Evolutionary conservation across 2,113 vertebrate species (phyloP), one percentile per base, ranked within the genome.

Genomic region (Burhinus bistriatus): DNA sequence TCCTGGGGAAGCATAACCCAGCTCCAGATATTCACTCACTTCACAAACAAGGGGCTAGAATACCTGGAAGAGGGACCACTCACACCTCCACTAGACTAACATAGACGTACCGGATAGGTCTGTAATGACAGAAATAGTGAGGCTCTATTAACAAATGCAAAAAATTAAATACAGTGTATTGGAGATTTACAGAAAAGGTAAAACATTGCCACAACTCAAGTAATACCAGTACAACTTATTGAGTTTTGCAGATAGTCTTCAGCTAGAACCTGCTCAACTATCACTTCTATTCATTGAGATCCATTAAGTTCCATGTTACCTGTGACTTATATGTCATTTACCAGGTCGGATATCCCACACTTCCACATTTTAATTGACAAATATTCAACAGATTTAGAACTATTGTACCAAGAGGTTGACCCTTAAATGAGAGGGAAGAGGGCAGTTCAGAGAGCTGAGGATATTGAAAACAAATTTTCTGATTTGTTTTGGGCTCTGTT

Each of bases 1-100:
- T 15, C n/a, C 16, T 59, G 14, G 10, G 55, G 34, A 69, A 83
- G 15, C 7, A 82, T 6, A 66, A 32, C 12, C 9, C 32, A 38
- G 3, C 5, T 81, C 49, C 54, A 72, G 51, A 54, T 36, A 65
- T 11, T 54, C 26, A 10, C 22, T 57, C 6, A 8, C 11, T 55
- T 85, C 26, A 45, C 3, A 12, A 9, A 26, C 34, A 44, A 79
- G 9, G 21, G 0, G 0, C 3, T 51, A 34, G 23, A 59, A n/a
- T 19, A 52, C 3, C 23, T 26, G 14, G 17, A 73, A 77, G 6
- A 64, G 5, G 2, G 19, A 1, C 6, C 15, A 79, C 10, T 40
- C 21, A 84, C 21, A 62, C 9, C 15, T 55, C 11, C 40, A 3
- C 18, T 61, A 62, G 21, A 4, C 19, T 51, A 75, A 90, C 1